Evolutionary conservation across 2,888 invertebrate genomes (phyloP).

Genomic region (Laothoe populi): DNA sequence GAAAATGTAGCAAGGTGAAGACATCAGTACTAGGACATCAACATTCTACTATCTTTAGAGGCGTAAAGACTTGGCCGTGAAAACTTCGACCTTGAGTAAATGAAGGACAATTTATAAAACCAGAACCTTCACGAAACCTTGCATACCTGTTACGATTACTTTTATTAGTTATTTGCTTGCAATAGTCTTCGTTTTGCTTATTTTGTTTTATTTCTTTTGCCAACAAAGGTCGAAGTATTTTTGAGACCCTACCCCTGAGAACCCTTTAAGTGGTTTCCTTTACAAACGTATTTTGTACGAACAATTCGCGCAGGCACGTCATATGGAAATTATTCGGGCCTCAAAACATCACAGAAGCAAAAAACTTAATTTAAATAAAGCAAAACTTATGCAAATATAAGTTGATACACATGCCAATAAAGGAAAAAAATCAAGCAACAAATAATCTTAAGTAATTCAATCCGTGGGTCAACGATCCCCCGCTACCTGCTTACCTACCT

Average conservation of each 20-base stretch:
- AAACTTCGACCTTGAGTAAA: neutral
- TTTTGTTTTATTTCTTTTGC: slow-evolving; percentile 32
- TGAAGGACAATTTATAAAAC: neutral
- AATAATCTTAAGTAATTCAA: neutral
- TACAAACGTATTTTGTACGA: slow-evolving; percentile 29
- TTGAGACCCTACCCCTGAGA: slow-evolving; percentile 38
- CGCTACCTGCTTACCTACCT: slow-evolving; percentile 7
- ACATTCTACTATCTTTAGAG: slow-evolving; percentile 2
- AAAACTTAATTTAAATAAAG: neutral
- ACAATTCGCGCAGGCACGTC: slow-evolving; percentile 1
- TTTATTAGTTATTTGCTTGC: slow-evolving; percentile 13
- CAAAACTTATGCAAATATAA: neutral
- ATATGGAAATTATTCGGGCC: neutral
- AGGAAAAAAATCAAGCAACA: neutral
- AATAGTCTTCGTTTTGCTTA: slow-evolving; percentile 11
- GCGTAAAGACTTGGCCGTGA: neutral
- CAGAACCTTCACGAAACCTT: slow-evolving; percentile 2
- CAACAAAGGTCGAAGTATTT: slow-evolving; percentile 40
- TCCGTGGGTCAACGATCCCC: neutral
- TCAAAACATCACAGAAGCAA: neutral
- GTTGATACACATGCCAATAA: neutral
- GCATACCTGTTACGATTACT: slow-evolving; percentile 13
- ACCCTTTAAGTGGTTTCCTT: slow-evolving; percentile 41
- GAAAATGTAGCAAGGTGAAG: neutral
- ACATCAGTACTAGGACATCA: neutral